These are phyloP conservation scores for Periparus ater DNA, from an alignment of 2,797 vertebrate genomes.

Conservation along the genomic window DNA sequence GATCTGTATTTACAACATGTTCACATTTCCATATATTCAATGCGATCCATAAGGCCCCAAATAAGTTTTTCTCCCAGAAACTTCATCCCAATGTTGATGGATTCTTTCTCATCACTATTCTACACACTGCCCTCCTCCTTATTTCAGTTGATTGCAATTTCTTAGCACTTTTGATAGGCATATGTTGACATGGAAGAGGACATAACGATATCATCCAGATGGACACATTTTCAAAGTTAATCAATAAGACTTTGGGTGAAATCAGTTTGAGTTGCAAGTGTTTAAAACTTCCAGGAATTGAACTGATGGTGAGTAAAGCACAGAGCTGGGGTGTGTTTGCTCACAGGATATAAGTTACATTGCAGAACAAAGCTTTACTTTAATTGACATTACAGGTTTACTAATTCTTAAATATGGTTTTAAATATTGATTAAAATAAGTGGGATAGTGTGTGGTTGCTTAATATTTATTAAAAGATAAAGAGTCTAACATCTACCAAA, in stretches of 20 bases:
- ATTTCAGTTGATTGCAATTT: conserved; percentile 21
- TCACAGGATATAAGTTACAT: neutral
- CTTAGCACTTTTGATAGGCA: conserved; percentile 31
- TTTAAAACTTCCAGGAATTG: conserved; percentile 1
- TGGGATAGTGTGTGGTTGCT: neutral
- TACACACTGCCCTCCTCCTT: neutral
- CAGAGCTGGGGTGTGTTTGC: neutral
- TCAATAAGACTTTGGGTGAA: conserved; percentile 19
- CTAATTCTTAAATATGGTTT: neutral
- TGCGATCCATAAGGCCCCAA: neutral
- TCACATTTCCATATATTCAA: neutral
- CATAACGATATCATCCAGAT: conserved; percentile 7
- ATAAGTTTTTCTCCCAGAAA: neutral
- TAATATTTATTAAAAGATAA: neutral
- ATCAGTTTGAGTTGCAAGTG: neutral
- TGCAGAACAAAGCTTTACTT: neutral
- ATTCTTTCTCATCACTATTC: neutral
- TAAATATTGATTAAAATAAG: neutral
- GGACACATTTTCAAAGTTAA: conserved; percentile 40
- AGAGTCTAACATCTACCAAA: neutral
- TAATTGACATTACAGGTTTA: neutral
- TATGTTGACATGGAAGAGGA: conserved; percentile 34
- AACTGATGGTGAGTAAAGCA: neutral
- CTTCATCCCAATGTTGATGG: neutral
- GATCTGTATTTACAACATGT: neutral